These are phyloP conservation scores for Chalcis sispes DNA, from an alignment of 2,888 invertebrate species.

Conservation along the genomic window DNA sequence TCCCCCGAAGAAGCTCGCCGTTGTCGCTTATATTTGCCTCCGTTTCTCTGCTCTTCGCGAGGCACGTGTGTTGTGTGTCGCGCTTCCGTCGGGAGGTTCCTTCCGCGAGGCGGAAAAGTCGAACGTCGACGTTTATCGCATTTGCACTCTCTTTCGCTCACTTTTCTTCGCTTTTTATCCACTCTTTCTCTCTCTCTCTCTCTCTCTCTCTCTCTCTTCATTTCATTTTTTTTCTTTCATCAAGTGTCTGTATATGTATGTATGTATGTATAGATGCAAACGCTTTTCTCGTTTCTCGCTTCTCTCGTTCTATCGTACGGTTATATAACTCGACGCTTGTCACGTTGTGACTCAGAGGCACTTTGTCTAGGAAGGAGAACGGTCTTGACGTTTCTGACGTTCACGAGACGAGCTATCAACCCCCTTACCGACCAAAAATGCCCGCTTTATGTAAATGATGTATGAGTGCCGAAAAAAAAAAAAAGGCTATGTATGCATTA, in stretches of 20 bases:
- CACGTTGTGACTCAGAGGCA: constrained; percentile 12
- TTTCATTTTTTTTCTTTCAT: too few relatives aligned
- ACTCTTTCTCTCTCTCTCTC: too few relatives aligned
- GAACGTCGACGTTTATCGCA: constrained; percentile 37
- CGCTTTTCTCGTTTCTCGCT: too few relatives aligned
- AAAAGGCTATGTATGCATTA: too few relatives aligned
- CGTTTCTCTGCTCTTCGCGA: background rate
- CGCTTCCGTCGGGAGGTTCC: constrained; percentile 35
- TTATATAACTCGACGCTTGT: constrained; percentile 15
- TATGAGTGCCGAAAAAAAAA: constrained; percentile 27
- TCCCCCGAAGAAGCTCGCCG: too few relatives aligned
- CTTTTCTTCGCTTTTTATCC: background rate
- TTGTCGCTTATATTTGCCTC: constrained; percentile 24
- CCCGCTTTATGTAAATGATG: constrained; percentile 49
- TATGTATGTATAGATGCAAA: too few relatives aligned
- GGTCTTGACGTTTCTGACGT: constrained; percentile 30
- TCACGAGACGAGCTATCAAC: constrained; percentile 31
- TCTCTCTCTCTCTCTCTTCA: too few relatives aligned
- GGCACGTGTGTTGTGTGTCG: background rate
- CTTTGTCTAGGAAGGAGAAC: background rate
- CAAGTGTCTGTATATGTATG: too few relatives aligned
- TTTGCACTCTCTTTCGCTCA: background rate
- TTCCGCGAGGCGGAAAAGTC: background rate
- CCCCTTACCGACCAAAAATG: constrained; percentile 1
- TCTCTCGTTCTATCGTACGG: too few relatives aligned